Evolutionary conservation across 2,113 vertebrate species (phyloP).

Genomic region (Cercopithecus mona): DNA sequence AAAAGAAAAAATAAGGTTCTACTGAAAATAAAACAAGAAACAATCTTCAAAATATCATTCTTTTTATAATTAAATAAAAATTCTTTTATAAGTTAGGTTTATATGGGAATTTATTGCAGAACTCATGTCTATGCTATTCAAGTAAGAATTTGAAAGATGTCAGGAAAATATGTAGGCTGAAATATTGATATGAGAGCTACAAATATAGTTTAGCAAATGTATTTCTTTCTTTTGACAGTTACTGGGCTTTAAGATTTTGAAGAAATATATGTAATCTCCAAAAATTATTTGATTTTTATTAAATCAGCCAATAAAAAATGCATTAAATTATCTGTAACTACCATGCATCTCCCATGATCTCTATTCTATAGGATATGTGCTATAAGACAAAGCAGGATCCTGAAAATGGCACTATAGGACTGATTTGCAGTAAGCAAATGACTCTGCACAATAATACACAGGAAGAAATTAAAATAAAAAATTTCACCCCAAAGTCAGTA

Average conservation of each 20-base stretch:
- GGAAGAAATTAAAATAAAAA: conserved; percentile 66
- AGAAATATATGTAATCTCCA: neutral
- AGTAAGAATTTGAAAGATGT: conserved; percentile 34
- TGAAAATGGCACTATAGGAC: conserved; percentile 77
- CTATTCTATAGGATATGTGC: conserved; percentile 58
- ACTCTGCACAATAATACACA: conserved; percentile 74
- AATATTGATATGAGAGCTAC: neutral
- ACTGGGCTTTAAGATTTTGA: conserved; percentile 34
- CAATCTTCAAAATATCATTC: neutral
- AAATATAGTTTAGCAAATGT: neutral
- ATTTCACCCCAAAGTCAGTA: conserved; percentile 66
- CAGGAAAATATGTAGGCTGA: conserved; percentile 37
- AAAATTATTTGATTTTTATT: conserved; percentile 34
- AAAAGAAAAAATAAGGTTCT: conserved; percentile 9
- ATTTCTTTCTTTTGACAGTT: conserved; percentile 50
- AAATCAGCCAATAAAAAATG: conserved; percentile 52
- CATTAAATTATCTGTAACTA: conserved; percentile 39
- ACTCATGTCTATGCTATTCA: neutral
- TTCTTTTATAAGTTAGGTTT: conserved; percentile 26
- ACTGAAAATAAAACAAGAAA: conserved; percentile 37
- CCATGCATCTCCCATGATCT: conserved; percentile 38
- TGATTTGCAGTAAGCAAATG: conserved; percentile 69
- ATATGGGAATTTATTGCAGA: neutral
- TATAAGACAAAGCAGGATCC: conserved; percentile 67
- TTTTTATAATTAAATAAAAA: conserved; percentile 45